A percentile compares a stretch with the other conserved stretches of the same genome.
These are phyloP conservation scores for Gobionotothen gibberifrons DNA, from an alignment of 2,797 vertebrate genomes.

Conservation along the genomic window DNA sequence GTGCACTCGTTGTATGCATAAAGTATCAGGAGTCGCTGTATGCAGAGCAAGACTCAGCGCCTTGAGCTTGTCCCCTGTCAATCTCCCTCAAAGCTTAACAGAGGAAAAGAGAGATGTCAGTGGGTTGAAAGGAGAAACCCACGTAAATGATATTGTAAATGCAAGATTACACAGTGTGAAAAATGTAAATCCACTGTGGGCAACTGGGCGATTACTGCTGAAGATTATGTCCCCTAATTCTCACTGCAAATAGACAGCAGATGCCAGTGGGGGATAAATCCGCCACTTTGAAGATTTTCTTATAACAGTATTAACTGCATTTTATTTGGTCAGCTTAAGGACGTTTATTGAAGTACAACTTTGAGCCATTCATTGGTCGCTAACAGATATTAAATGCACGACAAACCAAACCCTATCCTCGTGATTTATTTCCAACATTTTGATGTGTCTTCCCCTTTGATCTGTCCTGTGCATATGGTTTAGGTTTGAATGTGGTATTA, in stretches of 20 bases:
- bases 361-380: conserved; percentile 53
- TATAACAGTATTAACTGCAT: conserved; percentile 56
- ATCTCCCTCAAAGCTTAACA: conserved; percentile 77
- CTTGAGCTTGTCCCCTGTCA: conserved; percentile 85
- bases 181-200: conserved; percentile 82
- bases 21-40: conserved; percentile 69
- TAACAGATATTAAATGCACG: conserved; percentile 38
- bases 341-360: conserved; percentile 43
- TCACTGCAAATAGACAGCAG: conserved; percentile 65
- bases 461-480: conserved; percentile 70
- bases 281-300: conserved; percentile 75
- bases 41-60: conserved; percentile 73
- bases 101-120: conserved; percentile 78
- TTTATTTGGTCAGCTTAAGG: conserved; percentile 55
- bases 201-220: conserved; percentile 75
- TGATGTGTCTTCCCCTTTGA: conserved; percentile 29
- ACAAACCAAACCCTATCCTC: conserved; percentile 51
- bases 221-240: conserved; percentile 82
- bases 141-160: conserved; percentile 85
- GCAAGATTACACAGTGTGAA: conserved; percentile 82
- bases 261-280: conserved; percentile 71
- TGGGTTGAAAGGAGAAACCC: conserved; percentile 75
- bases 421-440: conserved; percentile 60
- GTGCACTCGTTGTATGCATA: conserved; percentile 46
- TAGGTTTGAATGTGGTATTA: conserved; percentile 65